phyloP scores from a whole-genome alignment of 1,140 invertebrate species.

The Camponotus floridanus region DNA sequence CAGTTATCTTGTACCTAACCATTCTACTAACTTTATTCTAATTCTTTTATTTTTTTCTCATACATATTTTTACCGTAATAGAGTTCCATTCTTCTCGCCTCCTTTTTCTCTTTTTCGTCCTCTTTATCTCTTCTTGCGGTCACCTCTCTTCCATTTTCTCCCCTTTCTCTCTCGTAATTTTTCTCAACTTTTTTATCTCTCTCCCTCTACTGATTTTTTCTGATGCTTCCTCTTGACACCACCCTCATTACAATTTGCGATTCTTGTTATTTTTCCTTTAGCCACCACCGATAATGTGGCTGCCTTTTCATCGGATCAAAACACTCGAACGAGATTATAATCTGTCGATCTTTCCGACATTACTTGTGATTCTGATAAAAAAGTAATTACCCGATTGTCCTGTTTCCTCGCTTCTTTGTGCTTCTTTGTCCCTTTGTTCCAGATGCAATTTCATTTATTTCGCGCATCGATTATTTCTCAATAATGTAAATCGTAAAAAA shows the following conservation, averaged over 20 bases:
- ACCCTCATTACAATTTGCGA: slow-evolving; percentile 46
- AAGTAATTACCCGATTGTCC: slow-evolving; percentile 56
- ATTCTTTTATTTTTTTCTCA: slow-evolving; percentile 52
- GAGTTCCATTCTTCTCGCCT: slow-evolving; percentile 49
- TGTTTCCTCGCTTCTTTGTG: not conserved
- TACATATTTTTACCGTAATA: slow-evolving; percentile 55
- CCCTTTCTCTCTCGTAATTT: not conserved
- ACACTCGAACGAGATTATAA: slow-evolving; percentile 72
- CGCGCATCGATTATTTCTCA: not conserved
- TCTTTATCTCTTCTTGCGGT: slow-evolving; percentile 9
- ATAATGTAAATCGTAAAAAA: not conserved
- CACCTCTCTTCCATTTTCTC: not conserved
- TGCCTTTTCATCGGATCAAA: slow-evolving; percentile 45
- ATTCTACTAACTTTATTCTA: slow-evolving; percentile 43
- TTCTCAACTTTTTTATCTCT: slow-evolving; percentile 16
- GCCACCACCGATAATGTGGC: not conserved
- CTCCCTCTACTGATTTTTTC: not conserved
- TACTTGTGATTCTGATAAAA: slow-evolving; percentile 63
- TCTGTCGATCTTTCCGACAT: slow-evolving; percentile 63
- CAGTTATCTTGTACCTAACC: slow-evolving; percentile 53
- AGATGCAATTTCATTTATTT: slow-evolving; percentile 14
- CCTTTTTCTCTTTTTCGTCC: slow-evolving; percentile 1
- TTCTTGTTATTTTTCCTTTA: slow-evolving; percentile 46
- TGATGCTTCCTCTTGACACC: not conserved
- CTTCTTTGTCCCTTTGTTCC: too few relatives aligned